Evolutionary conservation across 2,888 invertebrate species (phyloP).

Genomic region (Acrobasis consociella): DNA sequence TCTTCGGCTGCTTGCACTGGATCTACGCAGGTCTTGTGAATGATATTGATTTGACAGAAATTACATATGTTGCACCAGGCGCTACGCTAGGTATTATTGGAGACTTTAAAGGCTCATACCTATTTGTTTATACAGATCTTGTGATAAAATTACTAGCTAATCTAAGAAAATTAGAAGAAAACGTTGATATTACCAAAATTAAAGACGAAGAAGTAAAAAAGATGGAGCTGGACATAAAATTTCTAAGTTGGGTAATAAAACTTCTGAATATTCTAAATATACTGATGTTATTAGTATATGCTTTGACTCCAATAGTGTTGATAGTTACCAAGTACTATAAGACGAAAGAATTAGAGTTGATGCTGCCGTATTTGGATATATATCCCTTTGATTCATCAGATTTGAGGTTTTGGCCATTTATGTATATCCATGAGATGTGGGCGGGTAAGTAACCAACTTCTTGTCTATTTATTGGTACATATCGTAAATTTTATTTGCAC

Average conservation of each 20-base stretch:
- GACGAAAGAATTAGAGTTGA: slow-evolving; percentile 42
- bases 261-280: slow-evolving; percentile 34
- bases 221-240: slow-evolving; percentile 19
- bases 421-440: slow-evolving; percentile 52
- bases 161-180: slow-evolving; percentile 25
- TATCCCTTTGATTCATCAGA: slow-evolving; percentile 48
- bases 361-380: slow-evolving; percentile 48
- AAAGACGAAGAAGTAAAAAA: slow-evolving; percentile 5
- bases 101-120: slow-evolving; percentile 39
- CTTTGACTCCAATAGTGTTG: slow-evolving; percentile 43
- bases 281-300: slow-evolving; percentile 45
- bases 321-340: slow-evolving; percentile 45
- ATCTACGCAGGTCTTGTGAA: slow-evolving; percentile 35
- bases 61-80: slow-evolving; percentile 47
- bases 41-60: slow-evolving; percentile 42
- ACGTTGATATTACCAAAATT: background rate
- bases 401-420: slow-evolving; percentile 46
- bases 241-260: slow-evolving; percentile 28
- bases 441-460: slow-evolving; percentile 38
- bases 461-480: no score
- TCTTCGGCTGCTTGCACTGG: slow-evolving; percentile 34
- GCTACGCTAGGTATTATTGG: slow-evolving; percentile 38
- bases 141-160: slow-evolving; percentile 35
- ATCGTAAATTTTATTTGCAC: no score
- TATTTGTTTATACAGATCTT: slow-evolving; percentile 35